phyloP scores from a whole-genome alignment of 2,888 invertebrate genomes.

The Drosophila prostipennis region DNA sequence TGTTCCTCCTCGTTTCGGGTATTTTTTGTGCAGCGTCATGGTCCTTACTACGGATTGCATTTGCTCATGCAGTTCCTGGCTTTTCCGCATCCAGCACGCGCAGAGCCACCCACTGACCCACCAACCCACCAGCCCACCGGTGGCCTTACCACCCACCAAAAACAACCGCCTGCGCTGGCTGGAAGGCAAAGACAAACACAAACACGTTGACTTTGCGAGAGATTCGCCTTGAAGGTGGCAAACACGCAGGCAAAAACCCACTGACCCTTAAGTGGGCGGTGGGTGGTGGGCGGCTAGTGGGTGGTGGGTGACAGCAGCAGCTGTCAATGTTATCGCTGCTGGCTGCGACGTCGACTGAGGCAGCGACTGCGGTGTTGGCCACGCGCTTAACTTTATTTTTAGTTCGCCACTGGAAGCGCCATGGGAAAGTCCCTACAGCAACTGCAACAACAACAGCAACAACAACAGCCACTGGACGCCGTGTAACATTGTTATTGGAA shows the following conservation, averaged over 20 bases:
- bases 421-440: slow-evolving; percentile 62
- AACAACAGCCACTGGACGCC: slow-evolving; percentile 27
- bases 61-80: slow-evolving; percentile 43
- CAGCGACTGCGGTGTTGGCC: slow-evolving; percentile 54
- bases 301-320: slow-evolving; percentile 63
- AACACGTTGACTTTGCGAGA: slow-evolving; percentile 69
- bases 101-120: slow-evolving; percentile 42
- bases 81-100: slow-evolving; percentile 66
- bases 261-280: slow-evolving; percentile 59
- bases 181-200: slow-evolving; percentile 76
- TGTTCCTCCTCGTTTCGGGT: slow-evolving; percentile 27
- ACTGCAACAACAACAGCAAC: slow-evolving; percentile 1
- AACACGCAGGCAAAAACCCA: slow-evolving; percentile 50
- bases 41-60: slow-evolving; percentile 74
- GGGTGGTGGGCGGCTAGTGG: slow-evolving; percentile 4
- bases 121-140: neutral
- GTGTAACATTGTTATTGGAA: slow-evolving; percentile 80
- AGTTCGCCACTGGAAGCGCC: slow-evolving; percentile 75
- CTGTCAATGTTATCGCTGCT: slow-evolving; percentile 76
- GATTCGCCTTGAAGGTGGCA: slow-evolving; percentile 60
- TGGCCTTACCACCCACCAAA: slow-evolving; percentile 3
- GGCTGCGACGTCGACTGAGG: slow-evolving; percentile 22
- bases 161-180: slow-evolving; percentile 29
- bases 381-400: slow-evolving; percentile 81
- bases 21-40: slow-evolving; percentile 66